Conservation (phyloP, 2,113 vertebrate species). For the Phaetusa simplex region DNA sequence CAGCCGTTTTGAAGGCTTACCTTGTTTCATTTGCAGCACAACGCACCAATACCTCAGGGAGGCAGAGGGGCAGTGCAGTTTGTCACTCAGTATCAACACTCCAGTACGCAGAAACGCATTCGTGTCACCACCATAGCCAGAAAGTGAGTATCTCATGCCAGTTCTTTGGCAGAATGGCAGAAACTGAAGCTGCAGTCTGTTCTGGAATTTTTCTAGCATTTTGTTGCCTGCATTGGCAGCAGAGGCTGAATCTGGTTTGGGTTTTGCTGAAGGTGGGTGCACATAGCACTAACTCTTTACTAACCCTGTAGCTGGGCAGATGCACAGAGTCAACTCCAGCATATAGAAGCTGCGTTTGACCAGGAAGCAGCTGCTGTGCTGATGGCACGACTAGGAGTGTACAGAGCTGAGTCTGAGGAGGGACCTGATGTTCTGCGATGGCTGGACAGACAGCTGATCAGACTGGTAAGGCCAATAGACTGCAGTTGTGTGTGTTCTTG, state of each 20-base stretch:
- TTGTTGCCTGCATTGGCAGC: neutral
- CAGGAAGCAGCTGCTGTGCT: constrained; percentile 93
- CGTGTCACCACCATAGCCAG: constrained; percentile 93
- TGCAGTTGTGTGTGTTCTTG: neutral
- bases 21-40: constrained; percentile 82
- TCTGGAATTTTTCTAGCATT: neutral
- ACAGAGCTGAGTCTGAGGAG: constrained; percentile 93
- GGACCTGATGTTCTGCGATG: constrained; percentile 94
- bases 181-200: neutral
- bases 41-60: constrained; percentile 91
- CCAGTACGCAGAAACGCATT: constrained; percentile 89
- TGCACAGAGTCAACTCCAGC: constrained; percentile 92
- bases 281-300: neutral
- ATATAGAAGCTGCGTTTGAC: constrained; percentile 95
- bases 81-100: constrained; percentile 95
- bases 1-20: neutral
- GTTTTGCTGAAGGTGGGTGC: neutral
- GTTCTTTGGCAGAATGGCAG: neutral
- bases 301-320: constrained; percentile 88
- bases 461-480: constrained; percentile 80
- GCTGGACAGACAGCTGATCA: constrained; percentile 97
- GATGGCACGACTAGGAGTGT: constrained; percentile 94
- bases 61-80: constrained; percentile 94
- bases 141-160: constrained; percentile 80
- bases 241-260: neutral